Percentiles rank a stretch among this genome's conserved stretches.
These are phyloP conservation scores for Muntiacus muntjak DNA, from an alignment of 2,113 vertebrate genomes.

Conservation along the genomic window DNA sequence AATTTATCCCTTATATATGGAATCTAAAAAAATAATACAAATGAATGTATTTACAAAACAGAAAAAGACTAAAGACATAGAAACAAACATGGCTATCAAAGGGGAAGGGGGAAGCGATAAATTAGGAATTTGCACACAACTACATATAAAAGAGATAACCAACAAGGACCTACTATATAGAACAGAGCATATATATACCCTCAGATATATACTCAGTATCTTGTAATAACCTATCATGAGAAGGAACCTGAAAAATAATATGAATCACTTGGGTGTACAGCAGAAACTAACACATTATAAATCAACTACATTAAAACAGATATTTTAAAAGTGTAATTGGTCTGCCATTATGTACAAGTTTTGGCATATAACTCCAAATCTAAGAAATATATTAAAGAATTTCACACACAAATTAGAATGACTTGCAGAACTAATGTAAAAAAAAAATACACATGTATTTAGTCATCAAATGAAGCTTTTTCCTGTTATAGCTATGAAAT, in stretches of 20 bases:
- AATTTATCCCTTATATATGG: background rate
- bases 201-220: background rate
- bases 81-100: background rate
- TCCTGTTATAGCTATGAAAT: background rate
- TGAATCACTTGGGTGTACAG: background rate
- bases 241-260: background rate
- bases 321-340: background rate
- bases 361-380: background rate
- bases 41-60: background rate
- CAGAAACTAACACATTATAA: background rate
- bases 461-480: background rate
- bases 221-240: background rate
- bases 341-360: slow-evolving; percentile 32
- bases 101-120: background rate
- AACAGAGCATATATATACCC: background rate
- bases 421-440: background rate
- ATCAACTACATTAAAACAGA: background rate
- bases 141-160: background rate
- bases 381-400: background rate
- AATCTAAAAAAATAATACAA: background rate
- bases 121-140: background rate
- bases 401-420: background rate
- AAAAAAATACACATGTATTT: background rate
- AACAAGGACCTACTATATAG: background rate
- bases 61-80: background rate